These are phyloP conservation scores for Alfaro cultratus DNA, from an alignment of 2,797 vertebrate species.

Conservation along the genomic window DNA sequence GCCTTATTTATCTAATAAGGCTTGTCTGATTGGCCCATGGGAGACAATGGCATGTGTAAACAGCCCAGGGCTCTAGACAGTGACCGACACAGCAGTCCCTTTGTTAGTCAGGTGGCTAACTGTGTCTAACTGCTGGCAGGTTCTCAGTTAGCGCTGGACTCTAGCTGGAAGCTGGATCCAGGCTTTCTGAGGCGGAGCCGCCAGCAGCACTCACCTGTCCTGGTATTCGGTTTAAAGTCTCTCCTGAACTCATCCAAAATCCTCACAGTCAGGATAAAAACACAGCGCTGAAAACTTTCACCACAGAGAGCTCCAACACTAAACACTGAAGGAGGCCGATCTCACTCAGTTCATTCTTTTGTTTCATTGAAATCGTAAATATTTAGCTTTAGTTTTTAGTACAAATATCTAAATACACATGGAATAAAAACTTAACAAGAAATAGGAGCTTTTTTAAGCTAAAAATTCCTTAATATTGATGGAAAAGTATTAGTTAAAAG, in stretches of 20 bases:
- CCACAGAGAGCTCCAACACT: too few relatives aligned
- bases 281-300: too few relatives aligned
- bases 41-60: conserved; percentile 72
- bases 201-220: conserved; percentile 15
- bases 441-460: too few relatives aligned
- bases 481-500: too few relatives aligned
- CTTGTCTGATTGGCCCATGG: conserved; percentile 70
- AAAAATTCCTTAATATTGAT: too few relatives aligned
- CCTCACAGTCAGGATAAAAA: not conserved
- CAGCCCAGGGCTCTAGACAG: conserved; percentile 66
- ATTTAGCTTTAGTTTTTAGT: too few relatives aligned
- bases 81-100: conserved; percentile 65
- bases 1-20: conserved; percentile 70
- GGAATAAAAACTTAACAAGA: too few relatives aligned
- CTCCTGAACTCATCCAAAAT: not conserved
- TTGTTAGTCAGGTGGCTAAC: conserved; percentile 63
- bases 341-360: too few relatives aligned
- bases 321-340: too few relatives aligned
- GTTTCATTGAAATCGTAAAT: too few relatives aligned
- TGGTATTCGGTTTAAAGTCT: conserved; percentile 22
- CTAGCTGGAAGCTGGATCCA: not conserved
- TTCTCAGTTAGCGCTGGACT: conserved; percentile 46
- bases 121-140: conserved; percentile 62
- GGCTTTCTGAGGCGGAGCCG: conserved; percentile 22
- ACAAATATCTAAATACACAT: too few relatives aligned